Conservation (phyloP, 2,888 invertebrate genomes). For the Trypoxylon attenuatum region DNA sequence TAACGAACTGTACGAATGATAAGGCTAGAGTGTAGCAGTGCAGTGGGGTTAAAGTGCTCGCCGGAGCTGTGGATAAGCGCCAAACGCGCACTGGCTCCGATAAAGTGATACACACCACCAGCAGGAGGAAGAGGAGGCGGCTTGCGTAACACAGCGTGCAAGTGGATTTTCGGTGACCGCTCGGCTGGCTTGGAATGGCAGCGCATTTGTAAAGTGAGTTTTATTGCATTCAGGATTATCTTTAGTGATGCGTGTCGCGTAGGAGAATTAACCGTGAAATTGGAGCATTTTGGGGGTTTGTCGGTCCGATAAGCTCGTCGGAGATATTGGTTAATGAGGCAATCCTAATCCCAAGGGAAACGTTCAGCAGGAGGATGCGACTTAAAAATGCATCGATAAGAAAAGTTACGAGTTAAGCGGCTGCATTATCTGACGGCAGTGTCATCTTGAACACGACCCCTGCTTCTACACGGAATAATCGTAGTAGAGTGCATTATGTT, state of each 20-base stretch:
- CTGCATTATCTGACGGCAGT: neutral
- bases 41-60: conserved; percentile 54
- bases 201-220: neutral
- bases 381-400: neutral
- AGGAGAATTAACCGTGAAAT: neutral
- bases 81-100: conserved; percentile 24
- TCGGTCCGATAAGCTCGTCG: too few species aligned
- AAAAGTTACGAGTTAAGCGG: neutral
- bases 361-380: neutral
- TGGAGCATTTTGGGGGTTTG: too few species aligned
- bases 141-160: conserved; percentile 21
- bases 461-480: neutral
- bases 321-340: too few species aligned
- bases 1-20: conserved; percentile 35
- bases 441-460: neutral
- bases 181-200: conserved; percentile 2
- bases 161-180: conserved; percentile 15
- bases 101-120: conserved; percentile 29
- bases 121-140: too few species aligned
- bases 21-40: conserved; percentile 52
- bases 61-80: conserved; percentile 49
- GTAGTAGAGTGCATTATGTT: neutral
- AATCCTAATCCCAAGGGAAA: too few species aligned
- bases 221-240: neutral
- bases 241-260: neutral